Evolutionary conservation across 1,140 invertebrate species (phyloP), one percentile per base, ranked within the genome.

Genomic region (Ectropis grisescens): DNA sequence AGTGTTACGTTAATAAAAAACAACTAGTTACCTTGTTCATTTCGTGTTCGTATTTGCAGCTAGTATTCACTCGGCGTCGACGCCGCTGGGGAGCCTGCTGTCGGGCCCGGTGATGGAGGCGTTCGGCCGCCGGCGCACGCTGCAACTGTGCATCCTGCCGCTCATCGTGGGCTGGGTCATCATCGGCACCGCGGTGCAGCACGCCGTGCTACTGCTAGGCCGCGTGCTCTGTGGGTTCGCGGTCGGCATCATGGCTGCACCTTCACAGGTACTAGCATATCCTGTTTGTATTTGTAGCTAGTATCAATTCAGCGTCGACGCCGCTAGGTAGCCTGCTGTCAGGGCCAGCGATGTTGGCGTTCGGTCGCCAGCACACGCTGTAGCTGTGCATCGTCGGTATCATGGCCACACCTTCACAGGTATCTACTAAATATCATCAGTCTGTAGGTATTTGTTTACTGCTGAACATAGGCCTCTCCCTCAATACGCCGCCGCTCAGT

Each of bases 321-420:
- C 89, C 89, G 0, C 47, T 90, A 1, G 89, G 89, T 2, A 86
- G 88, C 0, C 58, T 90, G 41, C 27, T 89, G 8, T 88, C 88
- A 0, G 89, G 88, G 1, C 81, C 86, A 0, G 39, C 90, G n/a
- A 84, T 89, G 85, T 90, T 37, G 87, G 86, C 6, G n/a, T n/a
- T 80, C 88, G 9, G 76, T 89, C 0, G 60, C 71, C 85, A 85
- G 31, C 82, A 89, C 37, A 56, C 71, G 0, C 39, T 85, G n/a
- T 57, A 92, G 16, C 55, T 92, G 7, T 84, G 90, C 35, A 85
- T 89, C 1, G 88, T 90, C 2, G 90, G 90, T 22, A 82, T 90
- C 28, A 79, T 89, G 35, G 87, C 88, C 2, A 89, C 90, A 28
- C 86, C 88, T 11, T 82, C 82, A 10, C 89, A 90, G 83, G 88